Evolutionary conservation across 1,140 invertebrate genomes (phyloP).

Genomic region (Bombus breviceps): DNA sequence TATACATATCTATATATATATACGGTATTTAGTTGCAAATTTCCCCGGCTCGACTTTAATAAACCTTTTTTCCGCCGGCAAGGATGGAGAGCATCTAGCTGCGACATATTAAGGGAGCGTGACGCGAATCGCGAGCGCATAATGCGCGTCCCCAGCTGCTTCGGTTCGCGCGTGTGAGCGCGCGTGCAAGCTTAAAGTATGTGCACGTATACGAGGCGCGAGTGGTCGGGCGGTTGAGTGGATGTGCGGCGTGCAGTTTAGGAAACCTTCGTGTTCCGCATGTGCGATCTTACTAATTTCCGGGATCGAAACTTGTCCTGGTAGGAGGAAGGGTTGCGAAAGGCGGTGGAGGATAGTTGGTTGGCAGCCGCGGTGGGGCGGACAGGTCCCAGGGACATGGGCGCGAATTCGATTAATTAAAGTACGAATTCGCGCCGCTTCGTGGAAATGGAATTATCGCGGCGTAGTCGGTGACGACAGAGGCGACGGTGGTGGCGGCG

Average conservation of each 20-base stretch:
- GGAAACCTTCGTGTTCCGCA: constrained; percentile 64
- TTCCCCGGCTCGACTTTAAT: constrained; percentile 22
- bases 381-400: constrained; percentile 48
- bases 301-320: constrained; percentile 66
- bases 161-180: no score
- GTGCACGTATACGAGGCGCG: not conserved
- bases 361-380: not conserved
- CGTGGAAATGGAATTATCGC: constrained; percentile 79
- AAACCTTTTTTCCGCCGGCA: constrained; percentile 27
- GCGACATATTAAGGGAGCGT: constrained; percentile 46
- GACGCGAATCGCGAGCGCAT: constrained; percentile 56
- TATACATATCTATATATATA: no score
- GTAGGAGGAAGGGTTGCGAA: not conserved
- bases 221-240: not conserved
- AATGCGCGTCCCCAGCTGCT: constrained; percentile 1
- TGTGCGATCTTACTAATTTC: constrained; percentile 77
- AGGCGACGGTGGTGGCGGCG: not conserved
- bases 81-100: not conserved
- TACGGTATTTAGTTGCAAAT: constrained; percentile 41
- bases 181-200: not conserved
- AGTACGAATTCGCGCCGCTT: constrained; percentile 78
- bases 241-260: constrained; percentile 25
- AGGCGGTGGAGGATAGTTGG: not conserved
- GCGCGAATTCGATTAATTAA: constrained; percentile 79
- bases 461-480: constrained; percentile 16